Evolutionary conservation across 1,140 invertebrate species (phyloP).

Genomic region (Zaprionus tsacasi): DNA sequence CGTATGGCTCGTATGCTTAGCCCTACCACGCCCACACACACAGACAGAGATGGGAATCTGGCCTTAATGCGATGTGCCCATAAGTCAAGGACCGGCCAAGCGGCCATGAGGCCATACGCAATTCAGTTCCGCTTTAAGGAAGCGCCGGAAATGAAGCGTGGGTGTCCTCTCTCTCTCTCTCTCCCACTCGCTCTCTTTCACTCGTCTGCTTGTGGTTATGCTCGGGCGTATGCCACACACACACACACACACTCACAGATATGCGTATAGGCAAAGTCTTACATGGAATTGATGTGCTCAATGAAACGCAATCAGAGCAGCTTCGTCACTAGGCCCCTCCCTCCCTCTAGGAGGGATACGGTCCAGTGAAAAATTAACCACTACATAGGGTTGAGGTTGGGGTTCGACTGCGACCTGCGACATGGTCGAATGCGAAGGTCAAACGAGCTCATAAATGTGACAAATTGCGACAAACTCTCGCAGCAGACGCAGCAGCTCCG

Average conservation of each 20-base stretch:
- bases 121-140: conserved; percentile 53
- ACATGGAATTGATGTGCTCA: conserved; percentile 53
- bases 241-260: neutral
- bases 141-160: conserved; percentile 54
- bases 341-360: conserved; percentile 44
- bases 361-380: conserved; percentile 57
- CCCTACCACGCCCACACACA: neutral
- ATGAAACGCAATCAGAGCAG: conserved; percentile 49
- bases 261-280: conserved; percentile 43
- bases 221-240: conserved; percentile 40
- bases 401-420: neutral
- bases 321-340: conserved; percentile 26
- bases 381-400: conserved; percentile 27
- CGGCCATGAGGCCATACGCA: conserved; percentile 39
- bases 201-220: conserved; percentile 9
- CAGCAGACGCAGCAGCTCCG: too few relatives aligned
- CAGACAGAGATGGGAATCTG: neutral
- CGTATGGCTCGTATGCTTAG: neutral
- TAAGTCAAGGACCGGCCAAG: conserved; percentile 38
- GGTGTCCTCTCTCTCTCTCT: too few relatives aligned
- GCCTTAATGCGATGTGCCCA: conserved; percentile 37
- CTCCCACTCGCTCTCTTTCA: neutral
- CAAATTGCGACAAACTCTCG: conserved; percentile 42
- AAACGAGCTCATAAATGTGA: conserved; percentile 60
- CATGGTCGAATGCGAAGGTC: conserved; percentile 15